Percentiles rank a stretch among this genome's conserved stretches.
These are phyloP conservation scores for Parazoanthus atlanticus DNA, from an alignment of 92 coral and sea anemone genomes.

Conservation along the genomic window DNA sequence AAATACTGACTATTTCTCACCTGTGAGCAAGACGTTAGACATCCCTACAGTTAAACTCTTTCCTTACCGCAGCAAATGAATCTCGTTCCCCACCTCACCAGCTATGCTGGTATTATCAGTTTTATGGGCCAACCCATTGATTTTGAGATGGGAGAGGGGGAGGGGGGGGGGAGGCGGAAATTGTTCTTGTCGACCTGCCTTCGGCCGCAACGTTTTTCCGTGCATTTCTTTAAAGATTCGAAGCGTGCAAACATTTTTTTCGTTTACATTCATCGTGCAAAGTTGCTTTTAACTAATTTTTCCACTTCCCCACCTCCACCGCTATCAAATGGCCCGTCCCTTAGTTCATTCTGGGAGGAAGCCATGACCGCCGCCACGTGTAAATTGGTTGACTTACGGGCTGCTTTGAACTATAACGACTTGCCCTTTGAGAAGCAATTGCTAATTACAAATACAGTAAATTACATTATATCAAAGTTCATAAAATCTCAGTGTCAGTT, in stretches of 20 bases:
- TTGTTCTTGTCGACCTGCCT: too few relatives aligned
- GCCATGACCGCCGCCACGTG: background rate
- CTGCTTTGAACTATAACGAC: background rate
- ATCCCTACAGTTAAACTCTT: background rate
- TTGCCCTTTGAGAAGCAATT: background rate
- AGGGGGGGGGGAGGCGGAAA: too few relatives aligned
- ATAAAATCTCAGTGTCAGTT: background rate
- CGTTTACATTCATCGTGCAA: too few relatives aligned
- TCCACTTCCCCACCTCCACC: too few relatives aligned
- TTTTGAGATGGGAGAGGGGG: too few relatives aligned
- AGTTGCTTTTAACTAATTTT: too few relatives aligned
- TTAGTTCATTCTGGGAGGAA: too few relatives aligned
- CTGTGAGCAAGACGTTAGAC: background rate
- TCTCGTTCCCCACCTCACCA: background rate
- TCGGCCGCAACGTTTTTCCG: too few relatives aligned
- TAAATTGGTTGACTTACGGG: background rate
- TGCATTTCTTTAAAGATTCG: too few relatives aligned
- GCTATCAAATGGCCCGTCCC: background rate
- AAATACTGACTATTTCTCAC: background rate
- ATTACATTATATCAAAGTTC: background rate
- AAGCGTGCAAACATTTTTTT: too few relatives aligned
- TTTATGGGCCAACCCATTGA: too few relatives aligned
- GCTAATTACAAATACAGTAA: background rate
- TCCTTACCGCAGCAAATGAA: background rate
- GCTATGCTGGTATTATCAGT: background rate